These are phyloP conservation scores for Oophaga sylvatica DNA, from an alignment of 2,797 vertebrate genomes.

Conservation along the genomic window DNA sequence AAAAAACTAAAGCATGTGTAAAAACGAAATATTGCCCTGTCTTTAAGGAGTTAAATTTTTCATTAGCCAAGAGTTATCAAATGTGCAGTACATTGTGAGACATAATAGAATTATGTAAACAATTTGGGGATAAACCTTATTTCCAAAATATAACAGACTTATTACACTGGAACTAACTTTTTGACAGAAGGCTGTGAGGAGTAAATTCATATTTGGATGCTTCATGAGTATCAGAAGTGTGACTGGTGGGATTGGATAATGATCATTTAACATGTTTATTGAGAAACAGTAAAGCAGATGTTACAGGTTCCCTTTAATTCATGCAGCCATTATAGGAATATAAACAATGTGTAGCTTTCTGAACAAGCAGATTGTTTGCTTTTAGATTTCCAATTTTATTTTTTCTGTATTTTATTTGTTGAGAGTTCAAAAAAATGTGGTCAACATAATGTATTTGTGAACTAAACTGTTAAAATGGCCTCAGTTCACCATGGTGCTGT, in stretches of 20 bases:
- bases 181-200: slow-evolving; percentile 2
- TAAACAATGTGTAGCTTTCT: neutral
- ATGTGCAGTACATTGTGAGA: neutral
- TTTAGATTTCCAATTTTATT: slow-evolving; percentile 4
- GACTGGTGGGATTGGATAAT: slow-evolving; percentile 6
- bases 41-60: no score
- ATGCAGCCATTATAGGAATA: neutral
- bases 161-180: neutral
- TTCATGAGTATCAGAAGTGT: neutral
- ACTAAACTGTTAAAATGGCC: neutral
- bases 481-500: neutral
- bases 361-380: slow-evolving; percentile 6
- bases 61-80: neutral
- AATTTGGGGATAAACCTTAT: neutral
- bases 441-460: neutral
- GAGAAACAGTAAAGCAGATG: slow-evolving; percentile 15
- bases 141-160: neutral
- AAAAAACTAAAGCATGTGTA: no score
- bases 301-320: slow-evolving; percentile 27
- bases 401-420: neutral
- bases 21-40: no score
- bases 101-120: neutral
- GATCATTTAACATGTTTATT: neutral
- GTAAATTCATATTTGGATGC: neutral
- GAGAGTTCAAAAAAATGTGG: neutral